Conservation (phyloP, 1,140 invertebrate species). For the Rhynchophorus ferrugineus region DNA sequence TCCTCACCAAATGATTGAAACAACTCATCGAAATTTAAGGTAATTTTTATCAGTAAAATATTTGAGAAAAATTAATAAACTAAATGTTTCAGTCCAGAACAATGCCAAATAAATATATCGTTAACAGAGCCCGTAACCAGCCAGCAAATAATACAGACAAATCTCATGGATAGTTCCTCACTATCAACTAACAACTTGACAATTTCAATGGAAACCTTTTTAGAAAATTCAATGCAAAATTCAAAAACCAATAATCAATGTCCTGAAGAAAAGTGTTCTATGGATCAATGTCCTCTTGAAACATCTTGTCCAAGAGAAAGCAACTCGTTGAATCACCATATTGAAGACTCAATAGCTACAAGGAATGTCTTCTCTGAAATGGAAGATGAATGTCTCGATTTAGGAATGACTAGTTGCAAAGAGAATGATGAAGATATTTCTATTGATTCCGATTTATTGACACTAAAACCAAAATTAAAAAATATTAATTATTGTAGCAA, state of each 20-base stretch:
- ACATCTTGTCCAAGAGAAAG: background rate
- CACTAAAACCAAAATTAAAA: conserved; percentile 28
- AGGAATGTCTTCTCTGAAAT: conserved; percentile 16
- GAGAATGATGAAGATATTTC: conserved; percentile 26
- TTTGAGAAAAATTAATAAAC: background rate
- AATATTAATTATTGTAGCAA: background rate
- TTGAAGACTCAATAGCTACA: conserved; percentile 14
- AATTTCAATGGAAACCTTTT: conserved; percentile 14
- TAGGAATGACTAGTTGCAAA: conserved; percentile 14
- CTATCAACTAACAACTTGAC: conserved; percentile 7
- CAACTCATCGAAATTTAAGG: background rate
- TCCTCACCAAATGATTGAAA: conserved; percentile 2
- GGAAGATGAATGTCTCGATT: conserved; percentile 12
- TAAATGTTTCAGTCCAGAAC: background rate
- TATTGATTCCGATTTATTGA: conserved; percentile 36
- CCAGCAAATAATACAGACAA: too few species aligned
- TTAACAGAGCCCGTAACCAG: conserved; percentile 28
- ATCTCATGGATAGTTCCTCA: conserved; percentile 10
- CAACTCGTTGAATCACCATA: conserved; percentile 6
- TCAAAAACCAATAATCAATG: background rate
- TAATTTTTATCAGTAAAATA: background rate
- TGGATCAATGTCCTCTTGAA: background rate
- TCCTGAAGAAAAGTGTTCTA: background rate
- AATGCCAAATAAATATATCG: conserved; percentile 13
- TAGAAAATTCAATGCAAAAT: conserved; percentile 14